Evolutionary conservation across 2,888 invertebrate genomes (phyloP), one percentile per base, ranked within the genome.

Genomic region (Andrena marginata): DNA sequence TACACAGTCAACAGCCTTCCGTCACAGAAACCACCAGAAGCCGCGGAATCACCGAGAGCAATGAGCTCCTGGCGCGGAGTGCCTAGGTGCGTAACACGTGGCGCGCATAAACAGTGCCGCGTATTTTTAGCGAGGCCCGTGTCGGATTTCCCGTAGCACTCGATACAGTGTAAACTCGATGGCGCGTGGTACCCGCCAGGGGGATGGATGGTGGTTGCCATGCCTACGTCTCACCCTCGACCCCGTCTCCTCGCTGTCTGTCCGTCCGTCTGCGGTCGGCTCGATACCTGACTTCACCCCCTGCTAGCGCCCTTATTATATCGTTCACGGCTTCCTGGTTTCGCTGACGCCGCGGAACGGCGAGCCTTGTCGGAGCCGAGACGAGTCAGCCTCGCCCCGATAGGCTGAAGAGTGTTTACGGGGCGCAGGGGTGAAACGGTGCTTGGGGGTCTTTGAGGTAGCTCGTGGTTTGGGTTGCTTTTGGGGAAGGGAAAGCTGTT

Each of bases 191-290:
- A 23, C 56, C 65, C 23, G 23, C 48, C 68, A 33, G 62, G 59
- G 49, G 81, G 62, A 0, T 62, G 70, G 77, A 49, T 78, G 87
- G 88, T 89, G 89, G 92, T 92, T 91, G 92, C 92, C 90, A 92
- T 92, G 92, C 91, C 92, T 92, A 92, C 92, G 89, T 77, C 75
- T 80, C 79, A 85, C 87, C 82, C 88, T 85, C 89, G 77, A 84
- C 85, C 82, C 78, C 77, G 77, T 75, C 77, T 65, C 77, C 64
- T 20, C 51, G 69, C 26, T 54, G 56, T 90, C 87, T 84, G 85
- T 84, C 81, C 87, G 77, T 48, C 74, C 60, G 42, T 3, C 42
- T 48, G 42, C 60, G 26, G n/a, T n/a, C 10, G 35, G 70, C 48
- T 70, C 70, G 70, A 70, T 70, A 70, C 59, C 70, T 20, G 59